These are phyloP conservation scores for Nyctalus aviator DNA, from an alignment of 2,797 vertebrate species.

Conservation along the genomic window DNA sequence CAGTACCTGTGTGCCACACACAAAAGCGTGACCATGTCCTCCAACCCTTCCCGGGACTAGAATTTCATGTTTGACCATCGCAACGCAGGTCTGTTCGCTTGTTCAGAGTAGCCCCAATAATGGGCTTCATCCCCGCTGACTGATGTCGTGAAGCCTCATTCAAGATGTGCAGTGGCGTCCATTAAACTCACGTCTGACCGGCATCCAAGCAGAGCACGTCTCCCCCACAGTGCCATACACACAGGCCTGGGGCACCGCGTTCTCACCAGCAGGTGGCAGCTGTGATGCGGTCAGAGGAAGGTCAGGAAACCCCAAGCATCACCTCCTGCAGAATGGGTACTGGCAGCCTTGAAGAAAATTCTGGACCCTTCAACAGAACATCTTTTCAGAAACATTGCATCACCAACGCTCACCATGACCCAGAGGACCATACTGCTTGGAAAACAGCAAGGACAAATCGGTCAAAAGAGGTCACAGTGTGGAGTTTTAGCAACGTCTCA, in stretches of 20 bases:
- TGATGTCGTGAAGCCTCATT: neutral
- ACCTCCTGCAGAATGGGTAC: neutral
- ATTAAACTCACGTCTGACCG: neutral
- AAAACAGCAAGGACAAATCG: neutral
- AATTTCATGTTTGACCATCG: neutral
- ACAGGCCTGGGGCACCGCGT: rapidly evolving
- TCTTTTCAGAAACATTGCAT: neutral
- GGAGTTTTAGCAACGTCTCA: neutral
- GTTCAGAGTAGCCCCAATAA: neutral
- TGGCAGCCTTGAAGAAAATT: neutral
- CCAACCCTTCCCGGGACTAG: neutral
- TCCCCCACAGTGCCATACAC: neutral
- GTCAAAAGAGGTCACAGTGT: neutral
- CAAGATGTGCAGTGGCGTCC: neutral
- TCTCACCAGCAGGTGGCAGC: neutral
- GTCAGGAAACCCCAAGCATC: neutral
- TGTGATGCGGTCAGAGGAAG: neutral
- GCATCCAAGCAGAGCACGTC: neutral
- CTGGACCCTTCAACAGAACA: neutral
- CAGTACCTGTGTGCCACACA: neutral
- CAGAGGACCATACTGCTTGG: neutral
- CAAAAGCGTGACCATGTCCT: neutral
- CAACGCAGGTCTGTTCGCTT: neutral
- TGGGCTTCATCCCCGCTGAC: neutral
- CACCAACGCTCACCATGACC: rapidly evolving